Evolutionary conservation across 2,888 invertebrate species (phyloP), one percentile per base, ranked within the genome.

Genomic region (Plagodis dolabraria): DNA sequence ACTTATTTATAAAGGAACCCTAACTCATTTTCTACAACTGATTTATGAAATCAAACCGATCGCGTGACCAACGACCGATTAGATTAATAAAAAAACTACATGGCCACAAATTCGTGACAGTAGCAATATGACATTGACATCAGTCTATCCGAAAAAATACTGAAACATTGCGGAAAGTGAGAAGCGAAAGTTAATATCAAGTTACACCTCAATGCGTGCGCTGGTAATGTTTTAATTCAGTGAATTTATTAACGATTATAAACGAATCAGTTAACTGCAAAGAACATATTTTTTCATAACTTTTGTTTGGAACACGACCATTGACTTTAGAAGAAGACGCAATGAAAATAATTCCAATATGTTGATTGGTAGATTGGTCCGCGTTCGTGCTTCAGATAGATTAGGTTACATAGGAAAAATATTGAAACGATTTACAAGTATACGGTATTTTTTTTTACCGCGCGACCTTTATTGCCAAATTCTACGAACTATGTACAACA

Each of bases 121-220:
- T 59, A 46, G 42, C 58, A 62, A 64, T 68, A 63, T 69, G 67
- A 68, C 69, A 61, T 47, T 64, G 67, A 68, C 63, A 63, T 58
- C 64, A 60, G 61, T 65, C 57, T 61, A 71, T 63, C 59, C 58
- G 33, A 56, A 61, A 62, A 68, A 75, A 76, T 40, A 33, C 42
- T 54, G 51, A 34, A 64, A 66, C 68, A 75, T 64, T 74, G 71
- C 73, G 74, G 56, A 56, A 56, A 40, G 69, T 60, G 38, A 67
- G 60, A 34, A 45, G 68, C 58, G 72, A 71, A 71, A 70, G 70
- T 63, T 67, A 69, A 66, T 69, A 66, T 68, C 53, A 67, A 67
- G 69, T 68, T 65, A 69, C 71, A 70, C 63, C 40, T 69, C 48
- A 71, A 65, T 74, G 71, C 61, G 59, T 53, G 44, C 52, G 46